phyloP scores from a whole-genome alignment of 2,797 vertebrate genomes.

The Myiothlypis chrysogaster region DNA sequence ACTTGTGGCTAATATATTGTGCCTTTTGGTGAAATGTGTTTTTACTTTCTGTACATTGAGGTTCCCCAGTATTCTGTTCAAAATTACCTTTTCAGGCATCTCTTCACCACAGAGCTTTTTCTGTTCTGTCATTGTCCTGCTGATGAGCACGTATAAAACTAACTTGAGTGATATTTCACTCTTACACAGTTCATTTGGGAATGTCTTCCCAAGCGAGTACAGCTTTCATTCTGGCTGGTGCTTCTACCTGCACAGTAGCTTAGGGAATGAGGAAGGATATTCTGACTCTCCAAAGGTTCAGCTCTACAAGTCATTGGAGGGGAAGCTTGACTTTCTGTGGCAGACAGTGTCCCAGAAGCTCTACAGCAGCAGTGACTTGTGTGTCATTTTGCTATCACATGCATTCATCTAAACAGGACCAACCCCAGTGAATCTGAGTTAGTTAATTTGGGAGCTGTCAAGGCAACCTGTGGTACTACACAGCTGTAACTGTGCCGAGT shows the following conservation, averaged over 20 bases:
- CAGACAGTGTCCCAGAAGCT: not conserved
- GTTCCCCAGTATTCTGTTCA: not conserved
- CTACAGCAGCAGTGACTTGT: not conserved
- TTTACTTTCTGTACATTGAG: not conserved
- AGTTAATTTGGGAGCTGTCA: not conserved
- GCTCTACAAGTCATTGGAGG: not conserved
- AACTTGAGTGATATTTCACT: not conserved
- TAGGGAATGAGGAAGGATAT: not conserved
- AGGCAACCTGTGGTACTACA: not conserved
- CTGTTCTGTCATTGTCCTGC: not conserved
- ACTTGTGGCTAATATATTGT: not conserved
- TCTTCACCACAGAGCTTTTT: not conserved
- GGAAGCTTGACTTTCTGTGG: not conserved
- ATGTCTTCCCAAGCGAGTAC: not conserved
- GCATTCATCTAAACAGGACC: not conserved
- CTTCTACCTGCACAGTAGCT: not conserved
- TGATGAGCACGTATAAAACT: not conserved
- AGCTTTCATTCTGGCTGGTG: not conserved
- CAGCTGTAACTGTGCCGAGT: rapidly evolving
- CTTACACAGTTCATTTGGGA: not conserved
- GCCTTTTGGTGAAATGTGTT: not conserved
- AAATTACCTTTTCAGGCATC: not conserved
- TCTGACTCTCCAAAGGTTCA: not conserved
- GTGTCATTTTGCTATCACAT: rapidly evolving
- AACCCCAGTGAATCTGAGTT: not conserved